Evolutionary conservation across 2,888 invertebrate genomes (phyloP).

Genomic region (Gastrophysa polygoni): DNA sequence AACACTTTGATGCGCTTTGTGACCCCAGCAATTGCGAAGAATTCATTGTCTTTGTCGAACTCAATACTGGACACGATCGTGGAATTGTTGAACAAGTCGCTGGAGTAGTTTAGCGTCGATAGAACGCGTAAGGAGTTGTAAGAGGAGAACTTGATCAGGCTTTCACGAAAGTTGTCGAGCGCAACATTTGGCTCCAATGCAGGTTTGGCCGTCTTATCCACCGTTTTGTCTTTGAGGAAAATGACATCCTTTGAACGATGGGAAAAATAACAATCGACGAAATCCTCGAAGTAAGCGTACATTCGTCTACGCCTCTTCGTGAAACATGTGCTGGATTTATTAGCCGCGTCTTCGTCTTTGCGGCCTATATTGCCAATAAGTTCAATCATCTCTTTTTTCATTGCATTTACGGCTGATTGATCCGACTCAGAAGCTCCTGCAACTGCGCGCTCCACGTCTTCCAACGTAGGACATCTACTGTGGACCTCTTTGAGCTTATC

Average conservation of each 20-base stretch:
- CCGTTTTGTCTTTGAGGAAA: slow-evolving; percentile 60
- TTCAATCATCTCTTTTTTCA: slow-evolving; percentile 64
- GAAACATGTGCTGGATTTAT: slow-evolving; percentile 52
- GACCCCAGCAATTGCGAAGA: slow-evolving; percentile 94
- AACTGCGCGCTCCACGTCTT: slow-evolving; percentile 61
- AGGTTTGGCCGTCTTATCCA: slow-evolving; percentile 47
- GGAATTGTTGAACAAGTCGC: slow-evolving; percentile 85
- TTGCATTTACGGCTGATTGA: slow-evolving; percentile 61
- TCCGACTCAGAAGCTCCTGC: slow-evolving; percentile 57
- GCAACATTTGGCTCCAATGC: slow-evolving; percentile 57
- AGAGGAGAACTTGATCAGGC: slow-evolving; percentile 83
- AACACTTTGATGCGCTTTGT: slow-evolving; percentile 94
- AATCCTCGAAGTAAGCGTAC: slow-evolving; percentile 87
- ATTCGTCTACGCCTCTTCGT: slow-evolving; percentile 75
- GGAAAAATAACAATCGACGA: slow-evolving; percentile 85
- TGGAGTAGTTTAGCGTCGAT: slow-evolving; percentile 88
- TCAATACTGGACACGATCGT: slow-evolving; percentile 91
- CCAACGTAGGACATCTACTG: slow-evolving; percentile 64
- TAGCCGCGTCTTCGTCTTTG: slow-evolving; percentile 35
- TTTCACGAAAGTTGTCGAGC: slow-evolving; percentile 80
- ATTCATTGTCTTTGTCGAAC: slow-evolving; percentile 95
- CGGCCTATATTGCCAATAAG: slow-evolving; percentile 60
- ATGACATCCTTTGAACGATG: slow-evolving; percentile 75
- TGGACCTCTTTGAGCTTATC: slow-evolving; percentile 66
- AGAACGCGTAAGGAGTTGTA: slow-evolving; percentile 79